phyloP scores from a whole-genome alignment of 2,797 vertebrate genomes.

The Bovichtus variegatus region DNA sequence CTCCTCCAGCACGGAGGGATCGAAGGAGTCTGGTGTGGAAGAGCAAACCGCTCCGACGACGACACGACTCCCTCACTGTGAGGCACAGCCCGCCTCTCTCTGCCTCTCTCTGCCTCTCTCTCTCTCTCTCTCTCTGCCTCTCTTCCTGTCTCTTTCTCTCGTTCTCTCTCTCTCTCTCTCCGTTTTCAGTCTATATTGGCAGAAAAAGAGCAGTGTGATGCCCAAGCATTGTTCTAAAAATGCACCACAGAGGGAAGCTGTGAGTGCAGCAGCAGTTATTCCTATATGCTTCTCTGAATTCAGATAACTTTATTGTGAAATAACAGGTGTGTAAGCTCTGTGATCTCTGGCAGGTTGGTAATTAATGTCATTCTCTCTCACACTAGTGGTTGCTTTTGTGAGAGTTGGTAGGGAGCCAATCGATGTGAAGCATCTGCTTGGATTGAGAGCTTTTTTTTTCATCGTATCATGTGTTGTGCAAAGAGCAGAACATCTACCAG shows the following conservation, averaged over 20 bases:
- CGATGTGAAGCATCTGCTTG: not conserved
- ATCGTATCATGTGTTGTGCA: not conserved
- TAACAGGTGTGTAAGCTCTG: not conserved
- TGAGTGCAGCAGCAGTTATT: not conserved
- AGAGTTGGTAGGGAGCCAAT: not conserved
- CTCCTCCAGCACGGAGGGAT: slow-evolving; percentile 74
- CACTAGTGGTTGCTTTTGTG: not conserved
- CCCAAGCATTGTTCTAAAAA: slow-evolving; percentile 20
- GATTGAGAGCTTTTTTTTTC: not conserved
- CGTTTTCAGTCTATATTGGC: slow-evolving; percentile 45
- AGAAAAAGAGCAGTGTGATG: slow-evolving; percentile 43
- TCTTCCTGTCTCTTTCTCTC: not conserved
- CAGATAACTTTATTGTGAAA: not conserved
- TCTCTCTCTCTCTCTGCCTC: slow-evolving; percentile 1
- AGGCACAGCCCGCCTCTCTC: slow-evolving; percentile 47
- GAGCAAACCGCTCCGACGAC: slow-evolving; percentile 67
- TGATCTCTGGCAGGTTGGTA: not conserved
- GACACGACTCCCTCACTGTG: slow-evolving; percentile 61
- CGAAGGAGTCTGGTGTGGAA: slow-evolving; percentile 61
- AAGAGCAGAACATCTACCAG: not conserved
- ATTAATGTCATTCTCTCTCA: not conserved
- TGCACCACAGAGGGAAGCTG: slow-evolving; percentile 9
- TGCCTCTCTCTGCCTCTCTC: slow-evolving; percentile 14
- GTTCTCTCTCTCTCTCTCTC: not conserved
- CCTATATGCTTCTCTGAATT: not conserved